Evolutionary conservation across 2,888 invertebrate species (phyloP).

Genomic region (Pachymerium ferrugineum): DNA sequence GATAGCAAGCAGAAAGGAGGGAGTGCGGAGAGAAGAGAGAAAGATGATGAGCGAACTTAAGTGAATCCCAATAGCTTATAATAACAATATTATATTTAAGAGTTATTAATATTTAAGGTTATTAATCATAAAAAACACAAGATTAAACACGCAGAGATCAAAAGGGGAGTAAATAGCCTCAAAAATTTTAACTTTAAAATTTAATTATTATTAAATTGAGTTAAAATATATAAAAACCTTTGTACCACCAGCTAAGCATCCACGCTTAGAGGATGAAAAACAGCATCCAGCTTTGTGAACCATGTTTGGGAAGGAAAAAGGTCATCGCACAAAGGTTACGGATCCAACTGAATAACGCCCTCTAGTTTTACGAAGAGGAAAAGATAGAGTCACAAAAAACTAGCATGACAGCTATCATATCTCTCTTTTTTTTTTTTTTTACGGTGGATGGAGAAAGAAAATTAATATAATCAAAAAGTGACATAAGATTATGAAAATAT

Average conservation of each 20-base stretch:
- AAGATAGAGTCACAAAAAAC: neutral
- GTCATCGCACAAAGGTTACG: slow-evolving; percentile 13
- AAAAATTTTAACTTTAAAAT: too few relatives aligned
- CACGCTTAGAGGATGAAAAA: neutral
- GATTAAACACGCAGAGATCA: too few relatives aligned
- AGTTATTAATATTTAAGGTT: neutral
- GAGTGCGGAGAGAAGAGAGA: neutral
- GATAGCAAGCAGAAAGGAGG: neutral
- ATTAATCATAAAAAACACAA: too few relatives aligned
- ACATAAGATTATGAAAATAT: neutral
- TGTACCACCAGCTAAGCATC: neutral
- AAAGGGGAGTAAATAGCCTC: too few relatives aligned
- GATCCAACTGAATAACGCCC: neutral
- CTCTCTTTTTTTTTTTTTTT: too few relatives aligned
- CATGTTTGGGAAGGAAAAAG: neutral
- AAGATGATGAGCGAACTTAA: too few relatives aligned
- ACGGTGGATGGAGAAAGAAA: neutral
- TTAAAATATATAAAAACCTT: too few relatives aligned
- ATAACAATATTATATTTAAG: neutral
- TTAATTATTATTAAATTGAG: neutral
- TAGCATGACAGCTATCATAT: too few relatives aligned
- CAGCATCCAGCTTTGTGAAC: slow-evolving; percentile 8
- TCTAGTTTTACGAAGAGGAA: neutral
- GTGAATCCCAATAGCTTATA: neutral
- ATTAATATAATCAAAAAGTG: neutral